phyloP scores from a whole-genome alignment of 64 coral and sea anemone genomes.

The Porites lutea region DNA sequence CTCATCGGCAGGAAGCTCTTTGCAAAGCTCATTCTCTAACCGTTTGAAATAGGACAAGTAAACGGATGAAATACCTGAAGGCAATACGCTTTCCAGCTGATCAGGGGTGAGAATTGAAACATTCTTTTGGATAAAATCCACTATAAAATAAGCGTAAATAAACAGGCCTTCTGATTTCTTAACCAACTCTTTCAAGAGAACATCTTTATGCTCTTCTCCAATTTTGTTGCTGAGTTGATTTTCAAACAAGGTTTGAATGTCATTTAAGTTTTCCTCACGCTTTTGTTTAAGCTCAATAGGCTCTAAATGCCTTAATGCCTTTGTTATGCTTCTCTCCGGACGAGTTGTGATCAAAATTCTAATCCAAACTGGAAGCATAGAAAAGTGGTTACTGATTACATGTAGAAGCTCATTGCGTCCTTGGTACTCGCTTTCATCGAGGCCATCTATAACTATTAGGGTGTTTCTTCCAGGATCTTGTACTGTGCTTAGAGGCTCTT shows the following conservation, averaged over 20 bases:
- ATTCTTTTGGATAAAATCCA: not conserved
- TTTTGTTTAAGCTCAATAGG: not conserved
- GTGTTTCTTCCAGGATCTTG: slow-evolving; percentile 32
- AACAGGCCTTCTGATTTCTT: slow-evolving; percentile 29
- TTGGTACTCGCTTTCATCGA: slow-evolving; percentile 42
- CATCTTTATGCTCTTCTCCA: not conserved
- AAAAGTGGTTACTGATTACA: slow-evolving; percentile 25
- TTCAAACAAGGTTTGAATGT: slow-evolving; percentile 15
- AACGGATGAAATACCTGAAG: not conserved
- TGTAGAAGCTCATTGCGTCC: slow-evolving; percentile 11
- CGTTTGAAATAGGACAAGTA: slow-evolving; percentile 45
- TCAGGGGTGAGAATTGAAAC: not conserved
- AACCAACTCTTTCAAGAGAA: not conserved
- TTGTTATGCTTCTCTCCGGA: slow-evolving; percentile 14
- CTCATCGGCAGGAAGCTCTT: not conserved
- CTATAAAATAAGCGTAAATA: slow-evolving; percentile 18
- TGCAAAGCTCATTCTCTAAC: not conserved
- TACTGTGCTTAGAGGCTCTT: slow-evolving; percentile 14
- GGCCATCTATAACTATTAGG: slow-evolving; percentile 34
- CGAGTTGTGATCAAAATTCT: slow-evolving; percentile 25
- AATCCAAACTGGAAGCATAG: slow-evolving; percentile 24
- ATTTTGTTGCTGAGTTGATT: not conserved
- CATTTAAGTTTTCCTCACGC: not conserved
- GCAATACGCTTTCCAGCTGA: not conserved
- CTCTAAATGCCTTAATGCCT: not conserved